A percentile compares a stretch with the other conserved stretches of the same genome.
Conservation (phyloP, 1,140 invertebrate genomes). For the Ceratina japonica region DNA sequence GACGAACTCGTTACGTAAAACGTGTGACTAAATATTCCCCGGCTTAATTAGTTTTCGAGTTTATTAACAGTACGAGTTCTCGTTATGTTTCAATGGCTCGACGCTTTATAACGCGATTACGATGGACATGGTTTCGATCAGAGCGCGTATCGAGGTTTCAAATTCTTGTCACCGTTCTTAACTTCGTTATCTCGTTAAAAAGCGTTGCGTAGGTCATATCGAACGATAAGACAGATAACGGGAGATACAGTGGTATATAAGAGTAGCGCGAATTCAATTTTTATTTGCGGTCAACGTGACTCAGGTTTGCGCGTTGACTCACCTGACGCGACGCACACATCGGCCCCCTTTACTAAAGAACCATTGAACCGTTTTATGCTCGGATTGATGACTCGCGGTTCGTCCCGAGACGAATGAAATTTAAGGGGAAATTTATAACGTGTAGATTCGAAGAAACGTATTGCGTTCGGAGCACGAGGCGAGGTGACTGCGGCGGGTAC, state of each 20-base stretch:
- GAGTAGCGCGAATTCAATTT: background rate
- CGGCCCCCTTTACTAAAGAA: no score
- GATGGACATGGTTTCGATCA: no score
- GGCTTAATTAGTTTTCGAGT: background rate
- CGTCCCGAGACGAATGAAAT: background rate
- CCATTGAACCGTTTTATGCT: background rate
- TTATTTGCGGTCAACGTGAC: background rate
- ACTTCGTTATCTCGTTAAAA: background rate
- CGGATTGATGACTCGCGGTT: background rate
- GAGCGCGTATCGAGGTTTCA: no score
- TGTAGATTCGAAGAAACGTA: background rate
- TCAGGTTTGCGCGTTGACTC: no score
- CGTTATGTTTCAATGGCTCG: background rate
- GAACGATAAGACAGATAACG: constrained; percentile 6
- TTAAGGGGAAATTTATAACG: constrained; percentile 4
- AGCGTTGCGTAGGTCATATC: background rate
- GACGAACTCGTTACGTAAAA: background rate
- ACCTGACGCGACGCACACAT: no score
- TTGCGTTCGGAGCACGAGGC: background rate
- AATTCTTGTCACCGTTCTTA: background rate
- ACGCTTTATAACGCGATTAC: no score
- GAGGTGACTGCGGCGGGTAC: constrained; percentile 1
- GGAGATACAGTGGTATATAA: background rate
- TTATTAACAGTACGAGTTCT: background rate
- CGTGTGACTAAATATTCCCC: no score